Evolutionary conservation across 2,797 vertebrate species (phyloP), one percentile per base, ranked within the genome.

Genomic region (Sebastes cheni): DNA sequence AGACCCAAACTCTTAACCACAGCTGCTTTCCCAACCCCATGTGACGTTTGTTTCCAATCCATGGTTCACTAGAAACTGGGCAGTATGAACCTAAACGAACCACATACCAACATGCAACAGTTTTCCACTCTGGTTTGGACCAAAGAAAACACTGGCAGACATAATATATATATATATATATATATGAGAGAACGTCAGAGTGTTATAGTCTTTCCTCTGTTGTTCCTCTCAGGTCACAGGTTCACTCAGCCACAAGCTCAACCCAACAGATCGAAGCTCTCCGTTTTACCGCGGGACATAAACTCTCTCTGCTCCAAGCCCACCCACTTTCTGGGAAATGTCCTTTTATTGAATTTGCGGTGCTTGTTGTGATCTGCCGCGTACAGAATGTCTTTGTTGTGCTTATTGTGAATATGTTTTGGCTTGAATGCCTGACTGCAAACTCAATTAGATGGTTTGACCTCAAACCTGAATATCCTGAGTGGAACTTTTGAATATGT

Each of bases 271-370:
- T 55, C 8, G 2, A 52, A 64, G 46, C 12, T 64, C n/a, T 65
- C 32, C 2, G 14, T 68, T 72, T 72, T 23, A 67, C 36, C 14
- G 8, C 22, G 4, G 56, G 2, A n/a, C 16, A 22, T 69, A 22
- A 75, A 64, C 58, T 58, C 29, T 55, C 39, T 6, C 39, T 2
- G 8, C 62, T 59, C 34, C 23, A 14, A n/a, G 72, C 72, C 79
- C 66, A 69, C 58, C 50, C 72, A 18, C 72, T 59, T 5, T 80
- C 46, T 69, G 66, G 60, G 59, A 70, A 75, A 50, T 50, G 16
- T 29, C 6, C 8, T 69, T 80, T 32, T 11, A 56, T 29, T 29
- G 13, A 34, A 12, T 46, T 58, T 75, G 58, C 23, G 14, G 30
- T 7, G 18, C 52, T 68, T 2, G 13, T 46, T 75, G 39, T 30